Percentiles rank a stretch among this genome's conserved stretches.
Conservation (phyloP, 2,113 vertebrate genomes). For the Chrysemys picta region DNA sequence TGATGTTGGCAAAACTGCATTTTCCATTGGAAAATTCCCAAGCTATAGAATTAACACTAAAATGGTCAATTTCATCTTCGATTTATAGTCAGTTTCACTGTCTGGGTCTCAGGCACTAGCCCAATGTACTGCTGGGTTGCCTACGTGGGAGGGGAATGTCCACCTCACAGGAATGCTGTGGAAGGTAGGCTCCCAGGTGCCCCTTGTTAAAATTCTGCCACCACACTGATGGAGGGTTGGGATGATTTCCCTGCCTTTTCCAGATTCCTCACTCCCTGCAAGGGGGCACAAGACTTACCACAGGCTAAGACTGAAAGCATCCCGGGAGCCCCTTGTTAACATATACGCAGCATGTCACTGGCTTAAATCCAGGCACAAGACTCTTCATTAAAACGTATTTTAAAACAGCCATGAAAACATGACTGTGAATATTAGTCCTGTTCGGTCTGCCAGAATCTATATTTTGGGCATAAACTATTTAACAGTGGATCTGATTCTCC, state of each 20-base stretch:
- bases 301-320: not conserved
- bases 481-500: slow-evolving; percentile 27
- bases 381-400: slow-evolving; percentile 42
- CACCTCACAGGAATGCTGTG: not conserved
- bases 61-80: slow-evolving; percentile 63
- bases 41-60: slow-evolving; percentile 57
- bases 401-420: slow-evolving; percentile 44
- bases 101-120: slow-evolving; percentile 57
- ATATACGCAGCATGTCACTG: not conserved
- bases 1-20: slow-evolving; percentile 19
- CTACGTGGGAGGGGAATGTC: slow-evolving; percentile 35
- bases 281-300: not conserved
- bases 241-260: not conserved
- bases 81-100: slow-evolving; percentile 50
- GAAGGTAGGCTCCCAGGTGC: slow-evolving; percentile 25
- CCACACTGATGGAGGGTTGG: not conserved
- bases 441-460: not conserved
- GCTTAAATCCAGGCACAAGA: slow-evolving; percentile 54
- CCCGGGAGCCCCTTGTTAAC: slow-evolving; percentile 29
- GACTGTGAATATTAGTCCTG: slow-evolving; percentile 18
- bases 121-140: slow-evolving; percentile 36
- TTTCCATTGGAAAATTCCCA: slow-evolving; percentile 53
- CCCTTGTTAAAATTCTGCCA: slow-evolving; percentile 29
- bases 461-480: slow-evolving; percentile 32
- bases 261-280: not conserved